A percentile compares a stretch with the other conserved stretches of the same genome.
Evolutionary conservation across 2,113 vertebrate species (phyloP).

Genomic region (Prunella himalayana): DNA sequence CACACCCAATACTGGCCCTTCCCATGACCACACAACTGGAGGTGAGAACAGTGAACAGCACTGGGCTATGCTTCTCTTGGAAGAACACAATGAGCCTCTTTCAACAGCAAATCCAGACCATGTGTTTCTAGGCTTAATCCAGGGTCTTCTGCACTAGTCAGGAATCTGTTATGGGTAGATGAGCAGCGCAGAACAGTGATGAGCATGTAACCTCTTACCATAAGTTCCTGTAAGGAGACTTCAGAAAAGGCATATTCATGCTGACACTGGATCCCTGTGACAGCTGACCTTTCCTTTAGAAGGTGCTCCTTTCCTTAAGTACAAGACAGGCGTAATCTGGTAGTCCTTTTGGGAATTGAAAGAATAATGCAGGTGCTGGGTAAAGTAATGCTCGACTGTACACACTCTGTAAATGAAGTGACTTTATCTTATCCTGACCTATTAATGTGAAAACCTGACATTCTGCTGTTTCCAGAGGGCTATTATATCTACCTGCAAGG

Average conservation of each 20-base stretch:
- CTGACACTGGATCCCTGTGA: background rate
- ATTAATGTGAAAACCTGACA: conserved; percentile 14
- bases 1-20: conserved; percentile 71
- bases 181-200: background rate
- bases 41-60: conserved; percentile 45
- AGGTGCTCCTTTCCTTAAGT: background rate
- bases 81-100: background rate
- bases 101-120: background rate
- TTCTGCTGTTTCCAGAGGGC: conserved; percentile 61
- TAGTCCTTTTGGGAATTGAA: background rate
- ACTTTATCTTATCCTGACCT: background rate
- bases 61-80: background rate
- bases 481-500: conserved; percentile 79
- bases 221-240: background rate
- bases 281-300: background rate
- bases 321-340: background rate
- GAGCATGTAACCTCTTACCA: background rate
- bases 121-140: background rate
- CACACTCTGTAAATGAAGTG: background rate
- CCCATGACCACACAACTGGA: conserved; percentile 78
- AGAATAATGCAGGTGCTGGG: background rate
- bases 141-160: background rate
- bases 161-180: background rate
- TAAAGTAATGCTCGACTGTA: background rate
- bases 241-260: background rate